Evolutionary conservation across 2,888 invertebrate species (phyloP), one percentile per base, ranked within the genome.

Genomic region (Nomada ferruginata): DNA sequence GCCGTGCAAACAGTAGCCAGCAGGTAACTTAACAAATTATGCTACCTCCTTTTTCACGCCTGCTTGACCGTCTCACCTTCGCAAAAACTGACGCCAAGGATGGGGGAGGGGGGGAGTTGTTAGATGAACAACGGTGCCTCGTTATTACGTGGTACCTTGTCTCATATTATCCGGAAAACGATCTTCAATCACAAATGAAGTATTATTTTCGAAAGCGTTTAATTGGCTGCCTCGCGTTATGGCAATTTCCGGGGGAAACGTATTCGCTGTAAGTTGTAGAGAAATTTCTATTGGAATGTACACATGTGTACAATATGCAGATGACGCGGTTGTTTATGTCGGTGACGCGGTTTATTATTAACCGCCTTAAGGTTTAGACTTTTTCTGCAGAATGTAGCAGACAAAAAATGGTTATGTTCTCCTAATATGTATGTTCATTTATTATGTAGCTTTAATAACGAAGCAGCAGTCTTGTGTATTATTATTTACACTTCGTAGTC

Each of bases 21-120:
- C 59, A 60, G 64, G 50, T 47, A 76, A 53, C 76, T 80, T 83
- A 83, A 83, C 72, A 79, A 64, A 81, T 85, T 72, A 53, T 55
- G 15, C 47, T 60, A 53, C 60, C 60, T 20, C 60, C 69, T 76
- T 80, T 80, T 74, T 69, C 71, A 83, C 66, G 59, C 68, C 50
- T 75, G 44, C 59, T 81, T 82, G 71, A 59, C 36, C 55, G 47
- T 52, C 29, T 23, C 57, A 59, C 63, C 42, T 52, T 59, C 20
- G 47, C 36, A 47, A 47, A 59, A 36, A 36, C 36, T 36, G 36
- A 36, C 36, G 2, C 26, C 26, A 26, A 26, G 26, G 26, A 26
- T 26, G 2, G 26, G 2, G 26, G 26, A 0, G 26, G 26, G 26
- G 26, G 26, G 26, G 2, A 20, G 20, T 20, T 20, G 2, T 1